These are phyloP conservation scores for Gobionotothen gibberifrons DNA, from an alignment of 2,797 vertebrate genomes.

Conservation along the genomic window DNA sequence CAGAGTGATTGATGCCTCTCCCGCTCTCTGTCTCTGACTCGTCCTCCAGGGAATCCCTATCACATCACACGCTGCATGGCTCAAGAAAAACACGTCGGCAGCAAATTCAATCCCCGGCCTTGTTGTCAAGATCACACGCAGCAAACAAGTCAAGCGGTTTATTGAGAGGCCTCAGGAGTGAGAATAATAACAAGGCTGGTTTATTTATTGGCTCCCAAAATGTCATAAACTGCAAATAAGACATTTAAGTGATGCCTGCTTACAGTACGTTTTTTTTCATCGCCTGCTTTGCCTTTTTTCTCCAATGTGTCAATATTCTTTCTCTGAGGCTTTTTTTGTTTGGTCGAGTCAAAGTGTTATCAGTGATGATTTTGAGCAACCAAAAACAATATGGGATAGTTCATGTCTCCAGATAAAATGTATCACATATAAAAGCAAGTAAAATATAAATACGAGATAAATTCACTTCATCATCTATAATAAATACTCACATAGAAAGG, in stretches of 20 bases:
- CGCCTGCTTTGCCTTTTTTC: background rate
- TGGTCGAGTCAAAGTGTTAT: background rate
- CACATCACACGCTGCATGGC: slow-evolving; percentile 38
- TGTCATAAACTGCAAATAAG: background rate
- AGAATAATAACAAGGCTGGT: slow-evolving; percentile 27
- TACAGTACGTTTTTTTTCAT: background rate
- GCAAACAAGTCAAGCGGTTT: slow-evolving; percentile 75
- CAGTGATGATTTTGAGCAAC: background rate
- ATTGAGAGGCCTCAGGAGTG: slow-evolving; percentile 71
- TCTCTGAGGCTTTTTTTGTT: background rate
- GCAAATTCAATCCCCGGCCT: slow-evolving; percentile 62
- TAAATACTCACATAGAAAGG: background rate
- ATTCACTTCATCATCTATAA: rapidly evolving
- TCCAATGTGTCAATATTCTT: too few species aligned
- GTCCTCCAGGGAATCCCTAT: slow-evolving; percentile 23
- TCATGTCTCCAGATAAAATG: background rate
- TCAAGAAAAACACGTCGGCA: slow-evolving; percentile 37
- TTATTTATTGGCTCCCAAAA: background rate
- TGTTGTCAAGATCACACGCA: slow-evolving; percentile 79
- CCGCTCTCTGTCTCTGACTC: background rate
- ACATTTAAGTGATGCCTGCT: too few species aligned
- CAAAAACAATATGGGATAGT: background rate
- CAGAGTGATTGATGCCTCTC: slow-evolving; percentile 6
- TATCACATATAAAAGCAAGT: background rate
- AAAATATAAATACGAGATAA: background rate